phyloP scores from a whole-genome alignment of 1,140 invertebrate species.

The Aphaenogaster floridana region DNA sequence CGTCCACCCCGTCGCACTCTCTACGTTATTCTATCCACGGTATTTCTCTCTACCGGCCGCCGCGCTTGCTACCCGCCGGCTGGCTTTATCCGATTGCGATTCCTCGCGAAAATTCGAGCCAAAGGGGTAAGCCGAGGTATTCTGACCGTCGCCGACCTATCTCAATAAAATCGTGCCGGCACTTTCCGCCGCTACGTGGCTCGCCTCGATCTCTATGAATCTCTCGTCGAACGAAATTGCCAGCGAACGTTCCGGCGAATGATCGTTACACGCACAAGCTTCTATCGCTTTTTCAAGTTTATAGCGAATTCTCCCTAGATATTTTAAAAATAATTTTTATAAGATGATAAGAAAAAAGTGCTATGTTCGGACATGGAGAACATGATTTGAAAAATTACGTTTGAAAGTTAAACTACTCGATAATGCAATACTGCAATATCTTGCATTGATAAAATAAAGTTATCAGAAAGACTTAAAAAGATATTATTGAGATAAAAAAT shows the following conservation, averaged over 20 bases:
- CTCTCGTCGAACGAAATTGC: slow-evolving; percentile 38
- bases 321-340: neutral
- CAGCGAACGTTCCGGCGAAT: slow-evolving; percentile 4
- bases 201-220: slow-evolving; percentile 55
- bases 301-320: neutral
- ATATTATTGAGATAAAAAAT: neutral
- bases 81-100: slow-evolving; percentile 67
- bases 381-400: neutral
- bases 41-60: slow-evolving; percentile 70
- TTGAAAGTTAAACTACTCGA: neutral
- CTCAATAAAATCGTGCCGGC: slow-evolving; percentile 58
- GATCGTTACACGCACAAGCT: slow-evolving; percentile 16
- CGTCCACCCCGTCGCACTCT: slow-evolving; percentile 61
- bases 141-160: slow-evolving; percentile 58
- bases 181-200: slow-evolving; percentile 46
- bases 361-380: neutral
- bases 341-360: neutral
- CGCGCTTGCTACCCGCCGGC: slow-evolving; percentile 39
- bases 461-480: neutral
- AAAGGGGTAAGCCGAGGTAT: slow-evolving; percentile 65
- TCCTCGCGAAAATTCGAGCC: slow-evolving; percentile 60
- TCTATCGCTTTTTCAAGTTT: neutral
- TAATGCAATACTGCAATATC: neutral
- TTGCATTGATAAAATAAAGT: neutral
- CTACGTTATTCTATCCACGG: slow-evolving; percentile 72